Conservation (phyloP, 2,888 invertebrate genomes). For the Ptychoptera contaminata region DNA sequence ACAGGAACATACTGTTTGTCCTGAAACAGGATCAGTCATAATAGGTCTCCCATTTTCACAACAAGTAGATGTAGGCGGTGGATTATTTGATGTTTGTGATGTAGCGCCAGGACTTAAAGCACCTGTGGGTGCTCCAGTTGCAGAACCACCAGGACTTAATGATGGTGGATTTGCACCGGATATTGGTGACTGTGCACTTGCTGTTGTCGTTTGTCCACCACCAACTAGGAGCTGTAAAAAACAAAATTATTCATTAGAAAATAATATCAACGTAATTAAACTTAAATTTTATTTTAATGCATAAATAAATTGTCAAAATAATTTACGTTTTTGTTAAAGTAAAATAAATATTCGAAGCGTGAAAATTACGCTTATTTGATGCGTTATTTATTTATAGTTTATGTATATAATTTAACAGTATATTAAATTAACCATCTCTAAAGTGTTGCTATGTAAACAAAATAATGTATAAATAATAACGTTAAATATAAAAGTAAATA, state of each 20-base stretch:
- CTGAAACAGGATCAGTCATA: conserved; percentile 84
- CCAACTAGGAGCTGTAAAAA: conserved; percentile 14
- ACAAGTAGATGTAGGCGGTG: conserved; percentile 40
- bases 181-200: conserved; percentile 61
- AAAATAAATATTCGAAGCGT: too few relatives aligned
- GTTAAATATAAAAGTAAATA: too few relatives aligned
- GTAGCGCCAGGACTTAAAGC: conserved; percentile 29
- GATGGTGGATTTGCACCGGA: conserved; percentile 59
- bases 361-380: too few relatives aligned
- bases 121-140: conserved; percentile 21
- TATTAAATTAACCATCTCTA: too few relatives aligned
- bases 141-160: conserved; percentile 43
- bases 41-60: conserved; percentile 85
- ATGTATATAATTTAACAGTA: too few relatives aligned
- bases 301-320: background rate
- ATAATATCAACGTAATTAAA: background rate
- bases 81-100: conserved; percentile 21
- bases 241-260: background rate
- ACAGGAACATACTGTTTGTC: conserved; percentile 86
- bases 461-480: too few relatives aligned
- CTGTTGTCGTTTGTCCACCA: conserved; percentile 43
- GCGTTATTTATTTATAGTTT: too few relatives aligned
- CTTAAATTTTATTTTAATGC: background rate
- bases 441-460: too few relatives aligned
- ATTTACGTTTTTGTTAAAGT: too few relatives aligned